Conservation (phyloP, 2,113 vertebrate genomes). For the Sardina pilchardus region DNA sequence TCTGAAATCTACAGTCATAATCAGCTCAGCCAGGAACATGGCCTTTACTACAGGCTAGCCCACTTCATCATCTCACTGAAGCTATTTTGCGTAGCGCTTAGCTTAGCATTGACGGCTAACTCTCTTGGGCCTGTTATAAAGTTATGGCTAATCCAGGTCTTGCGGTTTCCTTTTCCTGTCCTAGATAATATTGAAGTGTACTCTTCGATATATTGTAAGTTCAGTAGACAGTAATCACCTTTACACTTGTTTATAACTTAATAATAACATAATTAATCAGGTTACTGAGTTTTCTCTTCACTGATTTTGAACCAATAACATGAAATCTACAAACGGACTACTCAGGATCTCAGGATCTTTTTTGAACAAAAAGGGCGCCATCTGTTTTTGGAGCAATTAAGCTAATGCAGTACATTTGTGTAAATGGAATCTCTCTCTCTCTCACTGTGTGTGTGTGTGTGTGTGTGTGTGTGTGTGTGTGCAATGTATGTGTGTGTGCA, state of each 20-base stretch:
- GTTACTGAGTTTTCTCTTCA: neutral
- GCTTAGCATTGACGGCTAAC: neutral
- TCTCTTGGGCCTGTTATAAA: neutral
- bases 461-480: neutral
- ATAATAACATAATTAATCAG: neutral
- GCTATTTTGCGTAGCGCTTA: neutral
- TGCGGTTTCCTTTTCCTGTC: neutral
- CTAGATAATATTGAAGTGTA: neutral
- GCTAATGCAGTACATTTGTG: neutral
- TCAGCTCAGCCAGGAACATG: constrained; percentile 39
- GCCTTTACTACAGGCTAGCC: neutral
- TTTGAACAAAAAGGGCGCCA: neutral
- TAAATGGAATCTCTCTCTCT: neutral
- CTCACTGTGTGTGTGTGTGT: neutral
- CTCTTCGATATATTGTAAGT: neutral
- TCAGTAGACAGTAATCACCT: neutral
- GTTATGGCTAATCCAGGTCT: neutral
- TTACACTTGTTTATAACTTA: neutral
- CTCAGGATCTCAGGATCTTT: neutral
- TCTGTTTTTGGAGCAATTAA: neutral
- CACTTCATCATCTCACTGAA: neutral
- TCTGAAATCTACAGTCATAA: constrained; percentile 46
- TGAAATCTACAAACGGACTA: neutral
- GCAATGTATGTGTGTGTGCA: neutral
- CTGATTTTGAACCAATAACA: neutral